These are phyloP conservation scores for Apotomis betuletana DNA, from an alignment of 2,888 invertebrate species.

Conservation along the genomic window DNA sequence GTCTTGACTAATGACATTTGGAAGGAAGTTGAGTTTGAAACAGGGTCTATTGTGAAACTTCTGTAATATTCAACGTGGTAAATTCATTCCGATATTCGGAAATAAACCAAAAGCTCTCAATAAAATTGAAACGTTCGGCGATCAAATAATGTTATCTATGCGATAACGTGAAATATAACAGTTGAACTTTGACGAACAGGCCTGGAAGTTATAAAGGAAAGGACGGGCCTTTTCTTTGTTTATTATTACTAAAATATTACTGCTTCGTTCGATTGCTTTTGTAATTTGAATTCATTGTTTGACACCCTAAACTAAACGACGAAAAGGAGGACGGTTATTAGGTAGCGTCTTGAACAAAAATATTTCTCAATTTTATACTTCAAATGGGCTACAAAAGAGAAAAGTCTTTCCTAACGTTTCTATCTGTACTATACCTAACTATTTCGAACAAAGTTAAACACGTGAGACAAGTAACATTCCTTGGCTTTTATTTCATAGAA, in stretches of 20 bases:
- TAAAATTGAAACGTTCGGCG: slow-evolving; percentile 56
- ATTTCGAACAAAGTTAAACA: too few relatives aligned
- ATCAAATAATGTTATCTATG: slow-evolving; percentile 30
- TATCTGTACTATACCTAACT: too few relatives aligned
- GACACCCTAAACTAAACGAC: not conserved
- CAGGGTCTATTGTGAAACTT: slow-evolving; percentile 76
- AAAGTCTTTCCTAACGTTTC: too few relatives aligned
- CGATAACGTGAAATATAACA: slow-evolving; percentile 28
- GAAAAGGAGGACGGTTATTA: not conserved
- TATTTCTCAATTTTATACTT: not conserved
- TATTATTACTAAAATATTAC: not conserved
- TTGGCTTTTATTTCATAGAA: too few relatives aligned
- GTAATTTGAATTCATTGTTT: not conserved
- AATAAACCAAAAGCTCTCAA: slow-evolving; percentile 65
- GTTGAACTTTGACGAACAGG: slow-evolving; percentile 19
- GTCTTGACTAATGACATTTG: slow-evolving; percentile 75
- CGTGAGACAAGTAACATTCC: too few relatives aligned
- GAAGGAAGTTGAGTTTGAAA: slow-evolving; percentile 61
- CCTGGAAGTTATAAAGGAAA: not conserved
- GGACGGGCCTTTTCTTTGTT: not conserved
- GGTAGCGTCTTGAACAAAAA: not conserved
- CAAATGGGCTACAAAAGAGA: not conserved
- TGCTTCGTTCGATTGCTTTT: not conserved
- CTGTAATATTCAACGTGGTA: slow-evolving; percentile 73
- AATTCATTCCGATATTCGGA: slow-evolving; percentile 73